These are phyloP conservation scores for Malacoraja senta DNA, from an alignment of 2,797 vertebrate species.

Conservation along the genomic window DNA sequence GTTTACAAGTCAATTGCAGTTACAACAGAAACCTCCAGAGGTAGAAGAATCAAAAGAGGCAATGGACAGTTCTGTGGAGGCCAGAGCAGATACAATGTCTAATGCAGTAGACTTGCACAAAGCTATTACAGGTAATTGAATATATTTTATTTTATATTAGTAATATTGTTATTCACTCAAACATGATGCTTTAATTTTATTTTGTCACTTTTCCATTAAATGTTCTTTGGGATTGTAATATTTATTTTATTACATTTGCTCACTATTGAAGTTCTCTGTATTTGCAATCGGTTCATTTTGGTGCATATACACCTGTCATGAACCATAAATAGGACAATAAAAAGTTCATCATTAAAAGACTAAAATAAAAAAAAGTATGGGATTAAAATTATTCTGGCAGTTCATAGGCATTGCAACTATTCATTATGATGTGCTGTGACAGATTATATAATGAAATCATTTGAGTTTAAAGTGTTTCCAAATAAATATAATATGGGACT, in stretches of 20 bases:
- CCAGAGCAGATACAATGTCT: constrained; percentile 54
- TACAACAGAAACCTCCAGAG: constrained; percentile 77
- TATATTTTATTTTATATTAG: background rate
- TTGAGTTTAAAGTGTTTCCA: background rate
- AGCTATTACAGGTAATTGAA: constrained; percentile 60
- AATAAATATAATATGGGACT: background rate
- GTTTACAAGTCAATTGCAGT: constrained; percentile 90
- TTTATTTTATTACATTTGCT: background rate
- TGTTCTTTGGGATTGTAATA: no score
- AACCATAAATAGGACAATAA: background rate
- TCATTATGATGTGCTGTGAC: background rate
- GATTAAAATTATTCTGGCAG: background rate
- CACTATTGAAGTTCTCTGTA: background rate
- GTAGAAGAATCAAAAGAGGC: constrained; percentile 66
- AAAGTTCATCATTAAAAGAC: background rate
- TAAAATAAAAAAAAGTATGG: background rate
- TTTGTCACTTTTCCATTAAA: background rate
- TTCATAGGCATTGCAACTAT: no score
- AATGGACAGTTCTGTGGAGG: constrained; percentile 49
- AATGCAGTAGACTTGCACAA: constrained; percentile 60
- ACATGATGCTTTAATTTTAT: constrained; percentile 9
- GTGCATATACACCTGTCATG: background rate
- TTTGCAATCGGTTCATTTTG: background rate
- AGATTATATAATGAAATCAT: background rate
- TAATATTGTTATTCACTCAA: background rate